A percentile compares a stretch with the other conserved stretches of the same genome.
Evolutionary conservation across 2,888 invertebrate species (phyloP).

Genomic region (Drosophila bunnanda): DNA sequence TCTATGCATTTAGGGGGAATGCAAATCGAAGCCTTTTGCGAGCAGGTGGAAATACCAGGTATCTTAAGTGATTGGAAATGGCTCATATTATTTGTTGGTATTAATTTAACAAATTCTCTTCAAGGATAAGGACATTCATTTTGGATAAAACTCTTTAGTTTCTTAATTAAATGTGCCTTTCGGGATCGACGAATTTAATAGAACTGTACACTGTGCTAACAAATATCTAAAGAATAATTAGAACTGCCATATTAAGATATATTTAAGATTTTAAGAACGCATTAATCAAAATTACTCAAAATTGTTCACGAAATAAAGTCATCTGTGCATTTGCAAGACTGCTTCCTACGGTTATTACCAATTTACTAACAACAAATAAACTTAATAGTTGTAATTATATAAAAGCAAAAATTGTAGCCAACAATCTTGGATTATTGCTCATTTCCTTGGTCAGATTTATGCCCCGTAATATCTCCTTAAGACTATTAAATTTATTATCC

Average conservation of each 20-base stretch:
- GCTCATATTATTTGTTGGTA: not conserved
- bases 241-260: not conserved
- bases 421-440: not conserved
- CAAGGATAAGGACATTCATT: no score
- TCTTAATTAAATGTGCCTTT: not conserved
- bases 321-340: not conserved
- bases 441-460: not conserved
- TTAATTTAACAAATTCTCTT: not conserved
- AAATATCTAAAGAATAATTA: not conserved
- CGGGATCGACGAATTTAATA: not conserved
- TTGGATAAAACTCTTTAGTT: not conserved
- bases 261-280: not conserved
- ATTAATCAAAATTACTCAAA: not conserved
- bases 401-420: not conserved
- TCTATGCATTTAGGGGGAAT: slow-evolving; percentile 5
- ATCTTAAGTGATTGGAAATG: not conserved
- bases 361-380: not conserved
- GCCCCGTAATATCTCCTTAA: not conserved
- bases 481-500: not conserved
- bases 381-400: not conserved
- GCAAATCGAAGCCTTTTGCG: slow-evolving; percentile 23
- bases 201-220: no score
- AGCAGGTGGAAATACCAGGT: slow-evolving; percentile 57
- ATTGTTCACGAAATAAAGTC: not conserved
- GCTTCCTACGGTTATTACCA: no score